Conservation (phyloP, 2,797 vertebrate species). For the Orientallactaga sibirica region DNA sequence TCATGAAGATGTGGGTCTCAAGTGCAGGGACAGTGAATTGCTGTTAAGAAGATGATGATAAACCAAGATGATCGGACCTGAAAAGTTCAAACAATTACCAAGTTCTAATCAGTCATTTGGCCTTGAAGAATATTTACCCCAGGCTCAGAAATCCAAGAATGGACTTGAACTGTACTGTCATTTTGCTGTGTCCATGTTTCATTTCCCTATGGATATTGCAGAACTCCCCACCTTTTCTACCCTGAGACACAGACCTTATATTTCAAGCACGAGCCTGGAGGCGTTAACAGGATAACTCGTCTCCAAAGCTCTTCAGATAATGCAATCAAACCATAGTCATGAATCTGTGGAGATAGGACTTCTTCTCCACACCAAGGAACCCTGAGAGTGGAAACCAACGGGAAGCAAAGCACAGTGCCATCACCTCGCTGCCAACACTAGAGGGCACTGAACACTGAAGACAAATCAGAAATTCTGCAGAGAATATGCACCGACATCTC, state of each 20-base stretch:
- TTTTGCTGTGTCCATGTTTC: neutral
- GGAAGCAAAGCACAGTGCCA: neutral
- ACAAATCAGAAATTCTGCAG: conserved; percentile 22
- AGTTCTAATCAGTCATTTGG: neutral
- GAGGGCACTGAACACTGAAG: conserved; percentile 74
- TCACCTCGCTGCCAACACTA: conserved; percentile 62
- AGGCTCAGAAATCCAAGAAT: neutral
- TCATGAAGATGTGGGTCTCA: neutral
- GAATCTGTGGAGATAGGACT: too few species aligned
- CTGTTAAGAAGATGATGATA: neutral
- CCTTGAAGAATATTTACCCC: neutral
- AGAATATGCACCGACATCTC: neutral
- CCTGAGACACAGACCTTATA: neutral
- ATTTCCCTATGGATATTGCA: neutral
- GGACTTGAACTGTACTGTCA: neutral
- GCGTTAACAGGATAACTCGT: neutral
- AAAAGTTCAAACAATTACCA: neutral
- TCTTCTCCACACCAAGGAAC: neutral
- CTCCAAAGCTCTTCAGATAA: neutral
- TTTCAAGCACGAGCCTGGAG: neutral
- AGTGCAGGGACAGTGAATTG: neutral
- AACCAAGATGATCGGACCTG: neutral
- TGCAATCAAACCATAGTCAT: too few species aligned
- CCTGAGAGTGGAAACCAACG: conserved; percentile 3
- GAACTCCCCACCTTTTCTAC: neutral